Base-by-base conservation (phyloP, 2,797 vertebrate genomes). In the Phataginus tetradactyla region DNA sequence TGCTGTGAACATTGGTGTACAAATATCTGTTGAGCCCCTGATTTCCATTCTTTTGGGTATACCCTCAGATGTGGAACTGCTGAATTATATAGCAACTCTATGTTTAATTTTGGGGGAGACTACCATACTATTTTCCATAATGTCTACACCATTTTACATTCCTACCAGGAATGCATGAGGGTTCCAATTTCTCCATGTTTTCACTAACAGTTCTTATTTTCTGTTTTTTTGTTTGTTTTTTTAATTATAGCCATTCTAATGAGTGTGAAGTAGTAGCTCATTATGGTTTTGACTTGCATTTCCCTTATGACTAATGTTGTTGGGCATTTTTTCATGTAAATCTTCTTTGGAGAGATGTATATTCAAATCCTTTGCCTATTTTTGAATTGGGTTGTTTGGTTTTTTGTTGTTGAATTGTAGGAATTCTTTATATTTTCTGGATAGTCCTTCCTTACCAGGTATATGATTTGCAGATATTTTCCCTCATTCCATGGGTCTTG, bases 391-490 rank as follows among this genome's bases (percentile, higher is more conserved):
- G 2, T 87, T 55, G 4, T 71, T 88, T 57, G 74, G 8, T 13
- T 55, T 18, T 64, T 66, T 74, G 20, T 49, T 95, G n/a, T 79
- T 86, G 32, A 90, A 3, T 59, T 92, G 25, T 51, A 75, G 14
- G 63, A 59, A 13, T 81, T 79, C 29, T 85, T 88, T 61, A 29
- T 25, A 8, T 80, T 92, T 18, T 72, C 27, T 37, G 7, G 13
- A 61, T 42, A 69, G 51, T 84, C 66, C 61, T 81, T 23, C 1
- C 12, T 79, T 86, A 53, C 57, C 42, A 89, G 6, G 57, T 32
- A 68, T 17, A 83, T 57, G 32, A 90, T 64, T 92, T 59, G 32
- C 25, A 79, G 92, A 64, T 78, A 78, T 53, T 78, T 92, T 86
- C 10, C 80, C 49, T 55, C 9, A 53, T 88, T 89, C 37, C 84